Conservation (phyloP, 2,113 vertebrate species). For the Myotis yumanensis region DNA sequence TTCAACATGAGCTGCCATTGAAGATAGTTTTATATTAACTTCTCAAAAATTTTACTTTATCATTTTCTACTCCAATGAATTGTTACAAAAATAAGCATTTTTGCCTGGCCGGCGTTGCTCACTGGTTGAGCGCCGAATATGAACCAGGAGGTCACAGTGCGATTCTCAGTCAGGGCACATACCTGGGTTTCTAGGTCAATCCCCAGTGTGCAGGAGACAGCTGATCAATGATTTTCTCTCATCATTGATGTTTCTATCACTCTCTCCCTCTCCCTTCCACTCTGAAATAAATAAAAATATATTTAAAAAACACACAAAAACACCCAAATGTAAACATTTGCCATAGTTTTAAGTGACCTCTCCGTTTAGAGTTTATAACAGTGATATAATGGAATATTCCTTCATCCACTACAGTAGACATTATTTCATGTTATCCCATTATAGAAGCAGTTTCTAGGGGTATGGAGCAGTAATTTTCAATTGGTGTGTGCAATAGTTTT, state of each 20-base stretch:
- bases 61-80: not conserved
- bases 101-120: not conserved
- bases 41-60: conserved; percentile 30
- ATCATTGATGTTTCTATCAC: no score
- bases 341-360: conserved; percentile 34
- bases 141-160: no score
- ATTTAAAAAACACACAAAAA: no score
- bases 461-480: not conserved
- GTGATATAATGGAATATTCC: not conserved
- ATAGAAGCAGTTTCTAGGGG: conserved; percentile 64
- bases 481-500: not conserved
- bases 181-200: no score
- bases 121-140: no score
- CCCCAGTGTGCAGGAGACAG: no score
- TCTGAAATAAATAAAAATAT: no score
- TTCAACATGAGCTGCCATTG: not conserved
- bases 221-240: no score
- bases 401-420: not conserved
- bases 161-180: no score
- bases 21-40: not conserved
- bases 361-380: conserved; percentile 14
- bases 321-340: conserved; percentile 29
- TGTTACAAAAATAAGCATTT: conserved; percentile 44
- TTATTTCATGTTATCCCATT: conserved; percentile 75
- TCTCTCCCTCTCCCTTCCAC: no score